These are phyloP conservation scores for Barypeithes pellucidus DNA, from an alignment of 2,888 invertebrate species.

Conservation along the genomic window DNA sequence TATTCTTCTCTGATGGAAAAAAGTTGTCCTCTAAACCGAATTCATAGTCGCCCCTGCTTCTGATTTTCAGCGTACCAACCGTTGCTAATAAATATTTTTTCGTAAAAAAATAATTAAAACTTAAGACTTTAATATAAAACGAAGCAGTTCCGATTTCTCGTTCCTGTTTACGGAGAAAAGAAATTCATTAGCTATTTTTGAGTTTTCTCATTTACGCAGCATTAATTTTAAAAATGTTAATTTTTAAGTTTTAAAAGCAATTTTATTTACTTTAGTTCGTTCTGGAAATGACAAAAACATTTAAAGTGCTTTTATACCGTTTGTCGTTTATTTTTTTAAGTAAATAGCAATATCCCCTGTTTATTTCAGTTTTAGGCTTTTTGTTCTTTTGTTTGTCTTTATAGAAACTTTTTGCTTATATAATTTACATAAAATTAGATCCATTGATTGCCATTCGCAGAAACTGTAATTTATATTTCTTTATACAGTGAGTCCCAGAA, in stretches of 20 bases:
- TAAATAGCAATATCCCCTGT: slow-evolving; percentile 14
- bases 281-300: slow-evolving; percentile 48
- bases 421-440: background rate
- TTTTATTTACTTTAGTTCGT: slow-evolving; percentile 56
- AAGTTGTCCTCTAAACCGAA: too few relatives aligned
- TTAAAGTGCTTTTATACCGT: slow-evolving; percentile 26
- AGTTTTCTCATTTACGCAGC: slow-evolving; percentile 60
- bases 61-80: too few relatives aligned
- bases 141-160: slow-evolving; percentile 23
- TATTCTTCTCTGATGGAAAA: too few relatives aligned
- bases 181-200: slow-evolving; percentile 48
- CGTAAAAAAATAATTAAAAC: slow-evolving; percentile 27
- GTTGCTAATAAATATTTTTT: background rate
- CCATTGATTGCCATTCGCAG: background rate
- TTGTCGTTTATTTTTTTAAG: slow-evolving; percentile 20
- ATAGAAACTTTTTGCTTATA: background rate
- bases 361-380: slow-evolving; percentile 9
- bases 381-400: slow-evolving; percentile 2
- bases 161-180: slow-evolving; percentile 24
- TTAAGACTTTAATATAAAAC: slow-evolving; percentile 40
- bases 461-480: background rate
- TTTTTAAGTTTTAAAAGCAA: slow-evolving; percentile 57
- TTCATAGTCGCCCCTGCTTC: too few relatives aligned
- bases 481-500: too few relatives aligned
- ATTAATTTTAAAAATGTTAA: slow-evolving; percentile 60